Base-by-base conservation (phyloP, 2,113 vertebrate species). In the Myxocyprinus asiaticus region DNA sequence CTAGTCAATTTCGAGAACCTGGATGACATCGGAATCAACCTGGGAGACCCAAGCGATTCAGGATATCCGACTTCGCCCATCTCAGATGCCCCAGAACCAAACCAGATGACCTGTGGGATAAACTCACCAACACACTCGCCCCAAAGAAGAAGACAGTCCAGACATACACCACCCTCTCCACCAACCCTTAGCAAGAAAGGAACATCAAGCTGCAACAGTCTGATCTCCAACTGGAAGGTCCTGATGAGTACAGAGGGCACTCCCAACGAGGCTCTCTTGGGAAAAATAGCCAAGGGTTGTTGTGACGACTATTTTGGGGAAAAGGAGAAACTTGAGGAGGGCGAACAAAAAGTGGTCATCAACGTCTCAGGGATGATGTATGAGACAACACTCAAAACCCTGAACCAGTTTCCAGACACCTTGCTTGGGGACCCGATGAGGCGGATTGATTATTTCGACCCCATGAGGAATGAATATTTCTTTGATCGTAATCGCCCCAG, bases 401-500 rank as follows among this genome's bases (percentile, higher is more conserved):
- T 99, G 8, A 92, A 86, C 78, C 95, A 95, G 85, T 99, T 99
- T 85, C 97, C 98, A 0, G 96, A 98, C 9, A 96, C 97, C 0
- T 88, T 99, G 44, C 92, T 99, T 0, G 98, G 98, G 50, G 94
- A 98, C 83, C 93, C 95, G 0, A 92, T 93, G 17, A 98, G 95
- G 88, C 93, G 98, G 87, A 94, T 96, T 84, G 91, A 89, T 10
- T 97, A 96, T 90, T 99, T 99, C 0, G 97, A 98, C 87, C 96
- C 95, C 33, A 96, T 98, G 96, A 97, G 88, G 81, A 98, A 99
- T 0, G 96, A 99, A 7, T 99, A 99, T 79, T 99, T 98, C 87
- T 99, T 99, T 74, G 98, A 99, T 70, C 88, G 98, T 86, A 98
- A 98, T 87, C 94, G 98, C 2, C 97, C 98, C n/a, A 96, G 96